phyloP scores from a whole-genome alignment of 2,888 invertebrate genomes.

The Cheilosia pagana region DNA sequence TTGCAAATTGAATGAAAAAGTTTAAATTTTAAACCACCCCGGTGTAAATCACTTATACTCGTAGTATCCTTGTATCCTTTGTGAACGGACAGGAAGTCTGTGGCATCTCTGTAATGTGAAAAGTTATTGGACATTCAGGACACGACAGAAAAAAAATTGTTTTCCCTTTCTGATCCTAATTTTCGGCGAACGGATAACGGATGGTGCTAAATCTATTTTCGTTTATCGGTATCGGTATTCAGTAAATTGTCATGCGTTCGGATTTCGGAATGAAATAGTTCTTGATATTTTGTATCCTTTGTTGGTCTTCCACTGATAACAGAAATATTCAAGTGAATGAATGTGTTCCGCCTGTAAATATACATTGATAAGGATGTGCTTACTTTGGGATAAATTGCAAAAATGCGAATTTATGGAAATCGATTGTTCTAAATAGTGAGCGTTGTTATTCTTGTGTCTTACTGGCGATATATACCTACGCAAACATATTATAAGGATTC shows the following conservation, averaged over 20 bases:
- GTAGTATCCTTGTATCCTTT: conserved; percentile 21
- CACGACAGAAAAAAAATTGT: neutral
- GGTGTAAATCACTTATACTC: conserved; percentile 40
- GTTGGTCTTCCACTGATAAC: conserved; percentile 18
- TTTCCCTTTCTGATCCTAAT: conserved; percentile 24
- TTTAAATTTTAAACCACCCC: conserved; percentile 38
- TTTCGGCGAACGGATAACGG: conserved; percentile 3
- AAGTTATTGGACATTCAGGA: conserved; percentile 38
- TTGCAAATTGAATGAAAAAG: conserved; percentile 48
- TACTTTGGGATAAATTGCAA: conserved; percentile 31
- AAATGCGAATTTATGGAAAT: conserved; percentile 44
- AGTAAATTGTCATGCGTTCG: conserved; percentile 30
- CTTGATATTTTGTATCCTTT: neutral
- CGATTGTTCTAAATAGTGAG: conserved; percentile 53
- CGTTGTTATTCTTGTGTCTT: neutral
- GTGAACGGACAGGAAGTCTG: conserved; percentile 18
- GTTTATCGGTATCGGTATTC: conserved; percentile 24
- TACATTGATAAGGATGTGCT: conserved; percentile 58
- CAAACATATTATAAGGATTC: conserved; percentile 11
- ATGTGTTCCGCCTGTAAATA: conserved; percentile 19
- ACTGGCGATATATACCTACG: neutral
- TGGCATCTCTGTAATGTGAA: conserved; percentile 36
- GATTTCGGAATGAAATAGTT: conserved; percentile 32
- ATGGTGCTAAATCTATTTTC: conserved; percentile 20
- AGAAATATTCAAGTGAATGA: conserved; percentile 35